Conservation (phyloP, 2,113 vertebrate species). For the Cyanistes caeruleus region DNA sequence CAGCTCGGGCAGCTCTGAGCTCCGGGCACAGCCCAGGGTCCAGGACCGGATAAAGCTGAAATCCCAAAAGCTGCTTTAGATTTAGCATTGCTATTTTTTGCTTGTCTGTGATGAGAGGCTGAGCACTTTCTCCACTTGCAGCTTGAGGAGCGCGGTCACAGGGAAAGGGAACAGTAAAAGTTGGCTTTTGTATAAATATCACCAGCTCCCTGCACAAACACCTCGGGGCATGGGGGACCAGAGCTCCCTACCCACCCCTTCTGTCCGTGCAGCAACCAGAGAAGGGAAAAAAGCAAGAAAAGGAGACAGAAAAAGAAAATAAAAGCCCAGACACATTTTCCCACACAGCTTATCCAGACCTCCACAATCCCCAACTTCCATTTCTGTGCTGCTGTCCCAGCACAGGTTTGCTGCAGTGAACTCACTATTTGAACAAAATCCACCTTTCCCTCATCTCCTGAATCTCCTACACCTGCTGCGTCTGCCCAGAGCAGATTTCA, state of each 20-base stretch:
- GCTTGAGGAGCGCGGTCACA: not conserved
- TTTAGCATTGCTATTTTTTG: not conserved
- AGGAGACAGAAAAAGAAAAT: rapidly evolving
- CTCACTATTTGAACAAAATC: not conserved
- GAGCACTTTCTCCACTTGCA: not conserved
- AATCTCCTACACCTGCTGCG: not conserved
- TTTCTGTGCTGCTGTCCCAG: rapidly evolving
- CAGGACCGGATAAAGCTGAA: not conserved
- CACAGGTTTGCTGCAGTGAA: not conserved
- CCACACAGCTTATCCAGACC: rapidly evolving
- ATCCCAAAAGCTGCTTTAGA: not conserved
- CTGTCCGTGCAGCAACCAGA: rapidly evolving
- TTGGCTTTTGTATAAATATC: rapidly evolving
- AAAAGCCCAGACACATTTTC: not conserved
- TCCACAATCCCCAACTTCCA: rapidly evolving
- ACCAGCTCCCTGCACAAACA: not conserved
- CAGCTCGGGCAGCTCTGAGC: not conserved
- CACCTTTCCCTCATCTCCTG: not conserved
- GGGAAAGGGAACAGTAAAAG: not conserved
- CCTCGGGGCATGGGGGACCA: rapidly evolving
- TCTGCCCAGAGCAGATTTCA: not conserved
- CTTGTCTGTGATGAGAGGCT: not conserved
- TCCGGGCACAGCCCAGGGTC: not conserved
- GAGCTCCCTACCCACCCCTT: rapidly evolving
- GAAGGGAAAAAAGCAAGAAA: rapidly evolving